Evolutionary conservation across 2,888 invertebrate genomes (phyloP).

Genomic region (Drosophila setosimentum): DNA sequence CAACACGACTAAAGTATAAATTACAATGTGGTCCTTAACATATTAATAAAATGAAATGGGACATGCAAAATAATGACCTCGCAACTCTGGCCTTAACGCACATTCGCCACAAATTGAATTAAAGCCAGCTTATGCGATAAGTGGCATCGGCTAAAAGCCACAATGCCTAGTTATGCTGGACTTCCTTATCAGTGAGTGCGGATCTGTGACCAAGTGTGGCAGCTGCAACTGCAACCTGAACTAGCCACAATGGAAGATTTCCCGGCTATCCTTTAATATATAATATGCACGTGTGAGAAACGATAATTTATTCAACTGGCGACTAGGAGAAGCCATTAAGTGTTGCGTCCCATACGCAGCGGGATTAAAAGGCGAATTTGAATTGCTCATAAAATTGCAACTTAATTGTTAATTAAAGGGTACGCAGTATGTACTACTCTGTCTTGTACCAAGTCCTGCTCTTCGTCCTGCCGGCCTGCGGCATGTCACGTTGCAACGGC

Average conservation of each 20-base stretch:
- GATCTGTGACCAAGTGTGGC: constrained; percentile 54
- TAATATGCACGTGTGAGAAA: constrained; percentile 69
- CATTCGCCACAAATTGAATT: constrained; percentile 67
- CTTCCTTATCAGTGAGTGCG: constrained; percentile 41
- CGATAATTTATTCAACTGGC: constrained; percentile 73
- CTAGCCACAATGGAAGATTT: constrained; percentile 41
- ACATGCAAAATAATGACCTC: constrained; percentile 48
- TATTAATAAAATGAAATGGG: constrained; percentile 73
- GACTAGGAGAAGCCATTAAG: constrained; percentile 30
- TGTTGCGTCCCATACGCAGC: constrained; percentile 16
- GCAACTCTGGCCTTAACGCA: constrained; percentile 6
- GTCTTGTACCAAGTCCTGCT: neutral
- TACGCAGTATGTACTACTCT: constrained; percentile 25
- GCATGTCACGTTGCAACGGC: constrained; percentile 52
- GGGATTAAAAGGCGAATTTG: constrained; percentile 66
- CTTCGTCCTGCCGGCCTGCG: constrained; percentile 33
- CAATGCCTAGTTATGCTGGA: constrained; percentile 41
- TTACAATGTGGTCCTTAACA: constrained; percentile 73
- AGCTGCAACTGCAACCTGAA: constrained; percentile 36
- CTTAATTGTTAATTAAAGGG: constrained; percentile 81
- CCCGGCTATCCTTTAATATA: constrained; percentile 35
- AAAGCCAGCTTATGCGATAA: constrained; percentile 62
- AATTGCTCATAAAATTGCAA: constrained; percentile 70
- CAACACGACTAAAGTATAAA: constrained; percentile 51
- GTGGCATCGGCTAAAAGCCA: constrained; percentile 42